Evolutionary conservation across 2,888 invertebrate genomes (phyloP), one percentile per base, ranked within the genome.

Genomic region (Notodonta ziczac): DNA sequence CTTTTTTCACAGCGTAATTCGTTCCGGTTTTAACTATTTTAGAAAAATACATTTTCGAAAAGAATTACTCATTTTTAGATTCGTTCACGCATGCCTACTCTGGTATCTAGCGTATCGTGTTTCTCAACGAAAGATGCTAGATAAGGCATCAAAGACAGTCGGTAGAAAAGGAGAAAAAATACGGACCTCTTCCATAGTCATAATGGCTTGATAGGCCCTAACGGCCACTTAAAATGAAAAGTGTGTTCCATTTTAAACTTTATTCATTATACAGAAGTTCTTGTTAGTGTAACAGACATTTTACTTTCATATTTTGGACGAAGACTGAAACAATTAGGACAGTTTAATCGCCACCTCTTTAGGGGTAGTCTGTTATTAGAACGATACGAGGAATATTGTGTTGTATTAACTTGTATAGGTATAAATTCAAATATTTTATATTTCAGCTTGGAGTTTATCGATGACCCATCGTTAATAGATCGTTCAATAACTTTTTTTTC

Each of bases 171-270:
- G 56, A 63, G 50, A 73, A 78, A 77, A 76, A 72, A 70, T 59
- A 70, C 61, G 61, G 62, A 76, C 67, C 62, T 76, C 68, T 67
- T 75, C 72, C 65, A 73, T 78, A 76, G 76, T 73, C 76, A 73
- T 82, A 83, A 82, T 75, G 80, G 77, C 82, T 78, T 80, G 81
- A 83, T 83, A 83, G 83, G 83, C 83, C 81, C 76, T 78, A 83
- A 82, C 83, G 80, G 80, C 80, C 83, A 83, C 82, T 83, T 83
- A 82, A 83, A 80, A 82, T 83, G 83, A 83, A 83, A 83, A 83
- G 83, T 83, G 83, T 81, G 82, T 83, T 82, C 83, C 83, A 78
- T 81, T 83, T 82, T 82, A 83, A 83, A 83, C 83, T 83, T 83
- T 83, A 83, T 83, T 83, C 82, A 83, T 83, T 83, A 83, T 72